Percentiles rank a stretch among this genome's conserved stretches.
Conservation (phyloP, 1,140 invertebrate genomes). For the Diprion similis region DNA sequence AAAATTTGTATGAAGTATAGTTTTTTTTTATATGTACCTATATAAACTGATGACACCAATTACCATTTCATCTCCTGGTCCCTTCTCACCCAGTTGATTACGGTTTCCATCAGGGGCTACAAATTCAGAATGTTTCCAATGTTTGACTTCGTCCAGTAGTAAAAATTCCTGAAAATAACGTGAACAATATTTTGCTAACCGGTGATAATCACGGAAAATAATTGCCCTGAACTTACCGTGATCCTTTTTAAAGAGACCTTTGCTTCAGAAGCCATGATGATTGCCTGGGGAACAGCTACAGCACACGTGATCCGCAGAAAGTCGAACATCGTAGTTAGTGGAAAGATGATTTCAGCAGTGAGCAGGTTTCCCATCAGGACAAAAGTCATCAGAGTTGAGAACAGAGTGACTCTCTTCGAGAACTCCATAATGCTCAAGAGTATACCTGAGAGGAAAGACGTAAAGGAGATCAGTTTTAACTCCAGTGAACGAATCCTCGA, state of each 20-base stretch:
- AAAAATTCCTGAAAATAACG: constrained; percentile 67
- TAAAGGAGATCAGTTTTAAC: constrained; percentile 70
- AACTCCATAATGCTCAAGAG: constrained; percentile 75
- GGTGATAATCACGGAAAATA: constrained; percentile 36
- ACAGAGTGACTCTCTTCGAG: constrained; percentile 76
- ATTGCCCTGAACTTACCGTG: constrained; percentile 49
- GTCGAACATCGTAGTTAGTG: constrained; percentile 75
- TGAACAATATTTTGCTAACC: neutral
- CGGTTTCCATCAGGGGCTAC: too few species aligned
- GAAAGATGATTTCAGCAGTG: constrained; percentile 69
- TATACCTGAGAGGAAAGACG: constrained; percentile 75
- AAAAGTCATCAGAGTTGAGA: constrained; percentile 75
- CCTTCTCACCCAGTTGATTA: too few species aligned
- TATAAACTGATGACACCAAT: neutral
- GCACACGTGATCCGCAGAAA: constrained; percentile 69
- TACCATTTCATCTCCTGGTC: too few species aligned
- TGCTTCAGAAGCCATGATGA: constrained; percentile 71
- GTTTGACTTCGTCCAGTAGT: constrained; percentile 65
- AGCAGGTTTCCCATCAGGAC: constrained; percentile 71
- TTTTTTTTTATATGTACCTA: too few species aligned
- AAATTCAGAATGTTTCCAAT: neutral
- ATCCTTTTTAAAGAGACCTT: constrained; percentile 72
- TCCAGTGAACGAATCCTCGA: constrained; percentile 66
- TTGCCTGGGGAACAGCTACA: constrained; percentile 75
- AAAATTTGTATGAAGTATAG: neutral